These are phyloP conservation scores for Acipenser transmontanus DNA, from an alignment of 2,797 vertebrate genomes.

Conservation along the genomic window DNA sequence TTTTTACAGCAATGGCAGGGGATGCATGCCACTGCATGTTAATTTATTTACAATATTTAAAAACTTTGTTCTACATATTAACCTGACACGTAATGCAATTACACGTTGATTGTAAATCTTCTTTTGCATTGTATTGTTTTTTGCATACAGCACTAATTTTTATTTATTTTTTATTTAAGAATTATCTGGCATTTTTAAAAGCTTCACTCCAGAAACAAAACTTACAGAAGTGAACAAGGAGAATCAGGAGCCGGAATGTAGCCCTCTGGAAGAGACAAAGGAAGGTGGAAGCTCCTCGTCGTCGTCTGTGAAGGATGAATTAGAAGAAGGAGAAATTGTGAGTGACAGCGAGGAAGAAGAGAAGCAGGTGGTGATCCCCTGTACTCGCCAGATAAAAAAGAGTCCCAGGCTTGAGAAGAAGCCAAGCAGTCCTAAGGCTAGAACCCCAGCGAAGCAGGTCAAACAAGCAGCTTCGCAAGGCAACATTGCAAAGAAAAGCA, in stretches of 20 bases:
- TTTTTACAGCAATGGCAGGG: no score
- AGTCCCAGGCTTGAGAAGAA: slow-evolving; percentile 32
- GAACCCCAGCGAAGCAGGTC: slow-evolving; percentile 27
- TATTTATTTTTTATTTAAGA: slow-evolving; percentile 38
- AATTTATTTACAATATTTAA: no score
- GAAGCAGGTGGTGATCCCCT: slow-evolving; percentile 24
- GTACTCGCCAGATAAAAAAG: slow-evolving; percentile 32
- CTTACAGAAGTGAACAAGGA: slow-evolving; percentile 84
- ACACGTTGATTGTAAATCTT: not conserved
- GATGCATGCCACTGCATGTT: no score
- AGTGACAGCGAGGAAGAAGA: slow-evolving; percentile 72
- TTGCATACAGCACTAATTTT: no score
- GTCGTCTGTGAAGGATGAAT: slow-evolving; percentile 63
- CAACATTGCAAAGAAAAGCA: slow-evolving; percentile 7
- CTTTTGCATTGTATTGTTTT: no score
- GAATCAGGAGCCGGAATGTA: slow-evolving; percentile 74
- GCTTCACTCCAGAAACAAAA: slow-evolving; percentile 32
- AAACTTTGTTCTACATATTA: no score
- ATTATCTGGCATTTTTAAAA: slow-evolving; percentile 33
- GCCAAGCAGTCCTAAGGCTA: slow-evolving; percentile 34
- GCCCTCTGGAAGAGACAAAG: slow-evolving; percentile 42
- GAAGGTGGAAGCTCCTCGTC: slow-evolving; percentile 29
- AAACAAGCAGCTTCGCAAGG: slow-evolving; percentile 24
- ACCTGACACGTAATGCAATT: no score
- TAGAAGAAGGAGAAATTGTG: slow-evolving; percentile 90